Base-by-base conservation (phyloP, 2,888 invertebrate genomes). In the Trichopria drosophilae region DNA sequence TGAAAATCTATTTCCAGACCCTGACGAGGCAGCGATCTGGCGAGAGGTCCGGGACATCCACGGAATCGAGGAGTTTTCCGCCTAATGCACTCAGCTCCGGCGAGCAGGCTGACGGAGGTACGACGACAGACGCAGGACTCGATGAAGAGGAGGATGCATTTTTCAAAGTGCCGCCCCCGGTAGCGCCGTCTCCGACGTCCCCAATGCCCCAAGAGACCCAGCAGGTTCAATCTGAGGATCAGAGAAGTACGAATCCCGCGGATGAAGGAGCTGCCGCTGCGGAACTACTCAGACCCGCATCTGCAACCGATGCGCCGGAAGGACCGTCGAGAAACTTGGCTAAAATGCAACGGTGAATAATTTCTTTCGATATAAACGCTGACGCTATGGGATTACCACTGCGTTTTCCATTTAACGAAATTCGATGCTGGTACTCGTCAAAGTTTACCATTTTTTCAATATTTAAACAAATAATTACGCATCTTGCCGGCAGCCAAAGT, bases 21-120 rank as follows among this genome's bases (percentile, higher is more conserved):
- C 78, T 90, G 66, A 80, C 82, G 32, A 78, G 82, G 50, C 80
- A 85, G 77, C 76, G 82, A 75, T 78, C 81, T 69, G 64, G 83
- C 73, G 75, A 82, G 68, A 70, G 82, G 73, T 77, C 84, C 68
- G 76, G 80, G 69, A 72, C 82, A 29, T 78, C 78, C 58, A 84
- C 85, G 63, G 85, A 84, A 81, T 89, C 90, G 20, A 80, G 90
- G 28, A 90, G 82, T 78, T 90, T 81, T 76, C 86, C 78, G 58
- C 84, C 81, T 59, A 73, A 73, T 43, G 67, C 67, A 20, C 65
- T 73, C 13, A 62, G 67, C 5, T 58, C 63, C 57, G 60, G 50
- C 63, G 53, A 57, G 59, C 53, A 36, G 53, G 73, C 64, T 53
- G 79, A 76, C 63, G 79, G 78, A 59, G 56, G 46, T 15, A 47